Base-by-base conservation (phyloP, 2,888 invertebrate species). In the Dichetophora obliterata region DNA sequence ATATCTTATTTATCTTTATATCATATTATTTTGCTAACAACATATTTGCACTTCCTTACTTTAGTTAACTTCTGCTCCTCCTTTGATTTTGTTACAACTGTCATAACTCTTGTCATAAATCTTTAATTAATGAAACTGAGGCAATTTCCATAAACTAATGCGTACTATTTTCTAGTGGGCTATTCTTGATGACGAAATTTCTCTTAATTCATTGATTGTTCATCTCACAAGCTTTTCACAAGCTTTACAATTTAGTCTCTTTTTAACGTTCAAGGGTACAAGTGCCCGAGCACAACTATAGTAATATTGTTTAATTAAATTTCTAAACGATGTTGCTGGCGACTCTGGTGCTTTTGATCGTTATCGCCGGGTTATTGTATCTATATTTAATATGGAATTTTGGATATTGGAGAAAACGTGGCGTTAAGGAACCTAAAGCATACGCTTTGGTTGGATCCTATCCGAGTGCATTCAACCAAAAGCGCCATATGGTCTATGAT, bases 321-420 rank as follows among this genome's bases (percentile, higher is more conserved):
- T 31, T 19, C 24, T 2, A 2, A 50, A 63, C n/a, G 63, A 73
- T 73, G 75, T 43, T 54, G 24, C 43, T 69, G 19, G 1, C 59
- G 0, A 50, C 77, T 9, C 31, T 82, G 9, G 31, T 78, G 5
- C 5, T 80, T 9, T 24, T 83, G 48, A 79, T 72, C 6, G 57
- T 65, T 1, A 3, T 81, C 0, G 34, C 75, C 19, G 81, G 73
- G 34, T 66, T 83, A 80, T 80, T 82, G 79, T 88, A 83, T 76
- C 43, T 80, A 0, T 88, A 85, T 77, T 76, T 88, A 1, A 83
- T 82, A 5, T 87, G 85, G 81, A 86, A 86, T 70, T 89, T 85
- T 74, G 80, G 84, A 61, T 89, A 86, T 77, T 91, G 90, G 90
- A 86, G 83, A 63, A 86, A 84, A 43, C 85, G 83, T 0, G 87